A percentile compares a stretch with the other conserved stretches of the same genome.
phyloP scores from a whole-genome alignment of 2,797 vertebrate genomes.

The Danio tinwini region DNA sequence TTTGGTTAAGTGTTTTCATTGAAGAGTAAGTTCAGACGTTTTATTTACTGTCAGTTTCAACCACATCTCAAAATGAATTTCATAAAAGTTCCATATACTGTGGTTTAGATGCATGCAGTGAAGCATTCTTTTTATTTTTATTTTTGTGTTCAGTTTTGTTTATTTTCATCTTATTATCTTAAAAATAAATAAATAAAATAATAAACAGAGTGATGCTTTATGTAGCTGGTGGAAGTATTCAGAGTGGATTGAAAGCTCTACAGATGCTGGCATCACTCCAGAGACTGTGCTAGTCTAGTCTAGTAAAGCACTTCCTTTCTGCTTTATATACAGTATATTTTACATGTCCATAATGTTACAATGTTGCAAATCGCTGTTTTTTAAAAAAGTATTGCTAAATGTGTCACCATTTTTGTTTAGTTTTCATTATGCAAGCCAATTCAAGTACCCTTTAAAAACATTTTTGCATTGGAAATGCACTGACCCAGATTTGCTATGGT shows the following conservation, averaged over 20 bases:
- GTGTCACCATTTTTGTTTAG: background rate
- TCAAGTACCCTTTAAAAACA: slow-evolving; percentile 1
- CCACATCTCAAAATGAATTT: background rate
- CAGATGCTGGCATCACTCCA: background rate
- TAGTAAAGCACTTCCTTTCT: background rate
- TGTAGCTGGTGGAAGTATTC: background rate
- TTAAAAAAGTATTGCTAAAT: background rate
- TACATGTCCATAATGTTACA: background rate
- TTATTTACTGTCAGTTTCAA: background rate
- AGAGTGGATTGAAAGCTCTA: background rate
- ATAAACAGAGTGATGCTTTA: slow-evolving; percentile 4
- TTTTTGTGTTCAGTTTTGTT: background rate
- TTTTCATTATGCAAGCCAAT: slow-evolving; percentile 29
- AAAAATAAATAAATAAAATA: no score
- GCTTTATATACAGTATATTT: slow-evolving; percentile 19
- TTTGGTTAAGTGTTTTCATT: background rate
- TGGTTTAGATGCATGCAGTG: background rate
- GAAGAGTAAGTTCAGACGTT: background rate
- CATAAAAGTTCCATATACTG: no score
- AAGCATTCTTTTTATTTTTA: background rate
- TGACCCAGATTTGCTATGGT: background rate
- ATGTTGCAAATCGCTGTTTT: background rate
- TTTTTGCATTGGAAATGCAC: slow-evolving; percentile 27
- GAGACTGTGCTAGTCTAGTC: background rate
- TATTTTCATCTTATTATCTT: slow-evolving; percentile 12